Evolutionary conservation across 64 coral and sea anemone species (phyloP).

Genomic region (Catalaphyllia jardinei): DNA sequence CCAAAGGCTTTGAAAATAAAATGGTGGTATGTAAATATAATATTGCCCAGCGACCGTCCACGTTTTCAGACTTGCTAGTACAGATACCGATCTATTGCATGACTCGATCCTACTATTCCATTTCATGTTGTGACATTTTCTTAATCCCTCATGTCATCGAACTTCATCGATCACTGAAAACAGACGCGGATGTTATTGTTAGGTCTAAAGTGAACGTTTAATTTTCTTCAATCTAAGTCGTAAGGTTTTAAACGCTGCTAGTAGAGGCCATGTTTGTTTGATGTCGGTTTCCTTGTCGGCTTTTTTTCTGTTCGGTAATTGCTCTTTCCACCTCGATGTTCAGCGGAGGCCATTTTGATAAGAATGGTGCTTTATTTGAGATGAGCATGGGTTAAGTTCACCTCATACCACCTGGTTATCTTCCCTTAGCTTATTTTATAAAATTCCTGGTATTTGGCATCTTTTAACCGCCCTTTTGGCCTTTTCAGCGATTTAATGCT

Average conservation of each 20-base stretch:
- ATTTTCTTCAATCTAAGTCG: too few relatives aligned
- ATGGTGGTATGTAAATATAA: neutral
- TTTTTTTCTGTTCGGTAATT: too few relatives aligned
- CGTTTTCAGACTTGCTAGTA: neutral
- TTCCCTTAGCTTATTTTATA: neutral
- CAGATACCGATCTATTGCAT: neutral
- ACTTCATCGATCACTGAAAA: neutral
- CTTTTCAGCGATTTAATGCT: neutral
- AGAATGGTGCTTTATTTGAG: neutral
- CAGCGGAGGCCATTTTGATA: too few relatives aligned
- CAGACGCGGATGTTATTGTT: slow-evolving; percentile 3
- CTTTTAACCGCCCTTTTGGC: neutral
- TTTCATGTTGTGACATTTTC: slow-evolving; percentile 8
- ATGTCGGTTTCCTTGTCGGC: too few relatives aligned
- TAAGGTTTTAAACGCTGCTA: too few relatives aligned
- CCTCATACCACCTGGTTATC: neutral
- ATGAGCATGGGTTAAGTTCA: neutral
- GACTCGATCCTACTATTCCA: neutral
- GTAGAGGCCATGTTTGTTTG: too few relatives aligned
- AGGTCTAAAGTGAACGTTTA: neutral
- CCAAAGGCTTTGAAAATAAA: too few relatives aligned
- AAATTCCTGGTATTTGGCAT: neutral
- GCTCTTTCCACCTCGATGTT: too few relatives aligned
- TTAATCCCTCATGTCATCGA: slow-evolving; percentile 1
- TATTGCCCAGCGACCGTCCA: neutral